A percentile compares a stretch with the other conserved stretches of the same genome.
These are phyloP conservation scores for Myotis daubentonii DNA, from an alignment of 2,797 vertebrate species.

Conservation along the genomic window DNA sequence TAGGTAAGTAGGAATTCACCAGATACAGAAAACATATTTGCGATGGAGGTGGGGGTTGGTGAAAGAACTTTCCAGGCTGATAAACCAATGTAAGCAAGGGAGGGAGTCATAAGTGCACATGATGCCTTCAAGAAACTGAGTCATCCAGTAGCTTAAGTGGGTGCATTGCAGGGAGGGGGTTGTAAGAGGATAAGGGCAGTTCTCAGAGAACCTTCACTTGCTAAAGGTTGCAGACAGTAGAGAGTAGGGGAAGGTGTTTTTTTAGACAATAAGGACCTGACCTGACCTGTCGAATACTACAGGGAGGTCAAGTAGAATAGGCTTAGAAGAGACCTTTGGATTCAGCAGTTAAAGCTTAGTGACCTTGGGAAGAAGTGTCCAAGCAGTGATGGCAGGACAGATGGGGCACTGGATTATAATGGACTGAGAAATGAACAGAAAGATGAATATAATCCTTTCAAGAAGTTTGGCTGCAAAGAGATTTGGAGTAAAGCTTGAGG, in stretches of 20 bases:
- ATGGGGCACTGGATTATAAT: neutral
- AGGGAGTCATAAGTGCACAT: neutral
- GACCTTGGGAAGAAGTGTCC: constrained; percentile 1
- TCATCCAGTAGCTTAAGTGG: constrained; percentile 44
- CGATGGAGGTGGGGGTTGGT: neutral
- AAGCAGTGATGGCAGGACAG: neutral
- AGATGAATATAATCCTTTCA: constrained; percentile 18
- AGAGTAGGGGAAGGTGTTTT: neutral
- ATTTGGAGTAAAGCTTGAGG: constrained; percentile 14
- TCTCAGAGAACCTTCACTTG: neutral
- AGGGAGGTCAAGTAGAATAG: neutral
- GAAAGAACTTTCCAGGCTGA: constrained; percentile 37
- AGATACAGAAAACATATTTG: constrained; percentile 36
- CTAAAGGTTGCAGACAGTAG: neutral
- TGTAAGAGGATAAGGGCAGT: neutral
- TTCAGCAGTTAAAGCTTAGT: neutral
- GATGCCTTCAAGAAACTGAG: constrained; percentile 55
- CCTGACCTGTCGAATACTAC: neutral
- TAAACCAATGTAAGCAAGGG: constrained; percentile 2
- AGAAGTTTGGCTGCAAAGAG: neutral
- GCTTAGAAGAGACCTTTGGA: neutral
- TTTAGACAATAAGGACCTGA: constrained; percentile 17
- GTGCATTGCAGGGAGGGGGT: neutral
- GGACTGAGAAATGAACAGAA: neutral
- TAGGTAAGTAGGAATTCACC: neutral